These are phyloP conservation scores for Euleptes europaea DNA, from an alignment of 2,113 vertebrate species.

Conservation along the genomic window DNA sequence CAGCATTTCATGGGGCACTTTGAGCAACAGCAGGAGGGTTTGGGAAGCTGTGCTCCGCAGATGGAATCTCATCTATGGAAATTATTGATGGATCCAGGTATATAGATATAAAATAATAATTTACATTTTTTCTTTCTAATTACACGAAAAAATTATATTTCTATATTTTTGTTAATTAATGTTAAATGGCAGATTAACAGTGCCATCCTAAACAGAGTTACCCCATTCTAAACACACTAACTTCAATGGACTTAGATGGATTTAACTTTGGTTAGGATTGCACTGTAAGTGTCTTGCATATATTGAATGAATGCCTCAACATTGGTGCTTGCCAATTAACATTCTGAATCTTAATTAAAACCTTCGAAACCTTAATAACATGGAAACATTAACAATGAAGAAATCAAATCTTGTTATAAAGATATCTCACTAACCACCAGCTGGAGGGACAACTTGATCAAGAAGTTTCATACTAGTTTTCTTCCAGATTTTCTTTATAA, in stretches of 20 bases:
- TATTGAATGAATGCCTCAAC: background rate
- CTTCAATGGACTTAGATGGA: no score
- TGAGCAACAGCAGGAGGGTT: no score
- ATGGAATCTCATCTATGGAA: no score
- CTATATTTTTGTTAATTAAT: background rate
- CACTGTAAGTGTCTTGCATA: background rate
- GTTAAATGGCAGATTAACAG: background rate
- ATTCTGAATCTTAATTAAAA: constrained; percentile 1
- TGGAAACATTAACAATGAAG: constrained; percentile 20
- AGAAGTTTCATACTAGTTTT: constrained; percentile 98
- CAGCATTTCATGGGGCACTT: no score
- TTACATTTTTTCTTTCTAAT: constrained; percentile 40
- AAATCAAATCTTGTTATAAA: constrained; percentile 44
- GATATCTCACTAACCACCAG: constrained; percentile 90
- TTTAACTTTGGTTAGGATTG: background rate
- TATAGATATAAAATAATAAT: background rate
- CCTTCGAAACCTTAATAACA: constrained; percentile 11
- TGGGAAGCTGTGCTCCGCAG: no score
- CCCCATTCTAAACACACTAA: no score
- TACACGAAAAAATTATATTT: constrained; percentile 4
- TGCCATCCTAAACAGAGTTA: no score
- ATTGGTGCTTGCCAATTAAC: background rate
- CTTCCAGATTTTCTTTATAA: constrained; percentile 99
- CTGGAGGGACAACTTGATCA: constrained; percentile 98
- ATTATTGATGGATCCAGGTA: no score